A percentile compares a stretch with the other conserved stretches of the same genome.
These are phyloP conservation scores for Cyclophora albipunctata DNA, from an alignment of 2,888 invertebrate genomes.

Conservation along the genomic window DNA sequence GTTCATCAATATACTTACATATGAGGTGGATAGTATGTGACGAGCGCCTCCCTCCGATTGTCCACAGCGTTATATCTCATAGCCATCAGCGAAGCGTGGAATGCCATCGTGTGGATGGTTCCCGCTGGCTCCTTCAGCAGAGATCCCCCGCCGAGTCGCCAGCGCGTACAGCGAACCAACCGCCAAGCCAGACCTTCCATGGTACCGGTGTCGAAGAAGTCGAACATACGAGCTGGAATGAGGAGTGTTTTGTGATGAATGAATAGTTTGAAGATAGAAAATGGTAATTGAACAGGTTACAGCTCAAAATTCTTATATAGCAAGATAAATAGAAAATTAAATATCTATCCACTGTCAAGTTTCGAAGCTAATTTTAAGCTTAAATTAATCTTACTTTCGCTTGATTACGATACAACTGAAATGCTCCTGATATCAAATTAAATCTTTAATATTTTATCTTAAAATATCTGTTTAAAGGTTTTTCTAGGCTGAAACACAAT, in stretches of 20 bases:
- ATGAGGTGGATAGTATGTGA: slow-evolving; percentile 89
- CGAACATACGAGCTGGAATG: slow-evolving; percentile 90
- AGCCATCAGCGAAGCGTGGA: slow-evolving; percentile 74
- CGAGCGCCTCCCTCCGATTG: slow-evolving; percentile 79
- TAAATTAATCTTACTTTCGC: too few species aligned
- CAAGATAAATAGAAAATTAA: too few species aligned
- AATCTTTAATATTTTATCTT: too few species aligned
- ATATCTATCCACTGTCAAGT: too few species aligned
- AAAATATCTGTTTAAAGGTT: too few species aligned
- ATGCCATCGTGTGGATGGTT: slow-evolving; percentile 74
- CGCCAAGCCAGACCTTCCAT: slow-evolving; percentile 95
- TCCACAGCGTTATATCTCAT: slow-evolving; percentile 65
- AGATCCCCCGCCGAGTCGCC: slow-evolving; percentile 74
- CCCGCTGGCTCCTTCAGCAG: slow-evolving; percentile 49
- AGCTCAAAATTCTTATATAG: too few species aligned
- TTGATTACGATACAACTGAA: too few species aligned
- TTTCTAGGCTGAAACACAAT: too few species aligned
- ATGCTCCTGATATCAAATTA: too few species aligned
- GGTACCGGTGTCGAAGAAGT: slow-evolving; percentile 93
- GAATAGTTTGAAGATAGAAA: too few species aligned
- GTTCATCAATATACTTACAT: slow-evolving; percentile 80
- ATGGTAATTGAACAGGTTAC: too few species aligned
- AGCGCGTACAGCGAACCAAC: slow-evolving; percentile 78
- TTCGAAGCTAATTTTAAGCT: too few species aligned
- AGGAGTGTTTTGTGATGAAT: background rate